Evolutionary conservation across 2,797 vertebrate species (phyloP).

Genomic region (Sebastiscus albofasciatus): DNA sequence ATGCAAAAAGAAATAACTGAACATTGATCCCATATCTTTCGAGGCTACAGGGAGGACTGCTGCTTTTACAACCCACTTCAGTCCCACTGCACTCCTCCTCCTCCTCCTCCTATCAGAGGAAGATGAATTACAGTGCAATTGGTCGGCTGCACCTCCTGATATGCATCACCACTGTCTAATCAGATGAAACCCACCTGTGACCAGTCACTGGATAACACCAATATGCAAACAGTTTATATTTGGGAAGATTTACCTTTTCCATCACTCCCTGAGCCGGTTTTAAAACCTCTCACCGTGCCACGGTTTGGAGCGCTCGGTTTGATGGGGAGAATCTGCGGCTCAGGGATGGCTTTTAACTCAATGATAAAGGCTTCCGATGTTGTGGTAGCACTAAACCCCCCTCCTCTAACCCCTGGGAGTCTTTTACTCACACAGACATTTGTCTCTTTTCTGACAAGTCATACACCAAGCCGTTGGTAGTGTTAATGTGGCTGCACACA

Average conservation of each 20-base stretch:
- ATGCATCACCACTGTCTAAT: slow-evolving; percentile 76
- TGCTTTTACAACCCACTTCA: slow-evolving; percentile 28
- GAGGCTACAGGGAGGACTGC: slow-evolving; percentile 29
- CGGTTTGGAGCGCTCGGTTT: slow-evolving; percentile 47
- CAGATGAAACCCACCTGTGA: slow-evolving; percentile 80
- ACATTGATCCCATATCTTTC: slow-evolving; percentile 1
- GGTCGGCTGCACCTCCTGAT: slow-evolving; percentile 65
- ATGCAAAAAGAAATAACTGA: slow-evolving; percentile 4
- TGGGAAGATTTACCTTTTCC: slow-evolving; percentile 55
- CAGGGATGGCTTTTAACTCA: slow-evolving; percentile 71
- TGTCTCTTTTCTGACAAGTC: slow-evolving; percentile 81
- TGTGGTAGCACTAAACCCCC: slow-evolving; percentile 63
- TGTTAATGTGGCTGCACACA: slow-evolving; percentile 64
- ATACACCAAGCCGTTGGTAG: slow-evolving; percentile 65
- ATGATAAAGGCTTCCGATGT: slow-evolving; percentile 70
- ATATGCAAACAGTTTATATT: slow-evolving; percentile 74
- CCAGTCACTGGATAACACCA: slow-evolving; percentile 62
- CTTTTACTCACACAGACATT: slow-evolving; percentile 82
- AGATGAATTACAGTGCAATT: slow-evolving; percentile 72
- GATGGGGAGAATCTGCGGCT: slow-evolving; percentile 66
- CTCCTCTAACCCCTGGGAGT: slow-evolving; percentile 71
- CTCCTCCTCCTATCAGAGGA: slow-evolving; percentile 53
- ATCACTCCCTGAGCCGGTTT: slow-evolving; percentile 54
- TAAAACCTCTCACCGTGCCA: slow-evolving; percentile 48
- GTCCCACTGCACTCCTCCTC: slow-evolving; percentile 32